phyloP scores from a whole-genome alignment of 2,888 invertebrate genomes.

The Hoplodrina blanda region DNA sequence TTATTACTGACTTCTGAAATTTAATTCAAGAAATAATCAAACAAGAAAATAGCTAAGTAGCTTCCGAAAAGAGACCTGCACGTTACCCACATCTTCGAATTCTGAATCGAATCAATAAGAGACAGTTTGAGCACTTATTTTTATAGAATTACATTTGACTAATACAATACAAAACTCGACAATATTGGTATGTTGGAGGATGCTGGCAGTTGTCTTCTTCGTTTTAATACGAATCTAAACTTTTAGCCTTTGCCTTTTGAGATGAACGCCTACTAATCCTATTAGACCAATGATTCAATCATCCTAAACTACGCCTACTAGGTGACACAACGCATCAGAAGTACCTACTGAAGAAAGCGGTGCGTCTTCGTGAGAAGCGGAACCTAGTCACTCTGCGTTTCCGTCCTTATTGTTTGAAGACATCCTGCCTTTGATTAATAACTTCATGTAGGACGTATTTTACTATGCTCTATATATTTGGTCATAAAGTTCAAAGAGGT shows the following conservation, averaged over 20 bases:
- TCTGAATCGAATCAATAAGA: background rate
- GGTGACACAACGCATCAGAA: constrained; percentile 44
- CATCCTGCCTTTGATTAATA: constrained; percentile 77
- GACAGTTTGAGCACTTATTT: background rate
- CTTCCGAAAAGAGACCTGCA: background rate
- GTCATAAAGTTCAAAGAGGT: constrained; percentile 24
- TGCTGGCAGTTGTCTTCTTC: background rate
- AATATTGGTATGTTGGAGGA: too few relatives aligned
- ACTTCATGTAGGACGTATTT: constrained; percentile 62
- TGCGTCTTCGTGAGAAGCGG: constrained; percentile 81
- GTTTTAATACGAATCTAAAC: background rate
- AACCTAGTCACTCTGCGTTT: constrained; percentile 76
- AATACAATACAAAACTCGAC: too few relatives aligned
- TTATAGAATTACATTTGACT: too few relatives aligned
- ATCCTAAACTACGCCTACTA: constrained; percentile 11
- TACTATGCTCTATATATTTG: constrained; percentile 44
- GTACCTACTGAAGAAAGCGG: constrained; percentile 70
- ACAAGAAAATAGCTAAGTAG: background rate
- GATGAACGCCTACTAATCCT: background rate
- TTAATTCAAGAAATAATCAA: background rate
- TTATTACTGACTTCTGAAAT: background rate
- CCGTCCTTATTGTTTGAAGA: constrained; percentile 83
- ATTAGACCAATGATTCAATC: constrained; percentile 7
- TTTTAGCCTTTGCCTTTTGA: background rate
- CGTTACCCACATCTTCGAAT: background rate